Percentiles rank a stretch among this genome's conserved stretches.
phyloP scores from a whole-genome alignment of 2,797 vertebrate genomes.

The Enteromius fasciolatus region DNA sequence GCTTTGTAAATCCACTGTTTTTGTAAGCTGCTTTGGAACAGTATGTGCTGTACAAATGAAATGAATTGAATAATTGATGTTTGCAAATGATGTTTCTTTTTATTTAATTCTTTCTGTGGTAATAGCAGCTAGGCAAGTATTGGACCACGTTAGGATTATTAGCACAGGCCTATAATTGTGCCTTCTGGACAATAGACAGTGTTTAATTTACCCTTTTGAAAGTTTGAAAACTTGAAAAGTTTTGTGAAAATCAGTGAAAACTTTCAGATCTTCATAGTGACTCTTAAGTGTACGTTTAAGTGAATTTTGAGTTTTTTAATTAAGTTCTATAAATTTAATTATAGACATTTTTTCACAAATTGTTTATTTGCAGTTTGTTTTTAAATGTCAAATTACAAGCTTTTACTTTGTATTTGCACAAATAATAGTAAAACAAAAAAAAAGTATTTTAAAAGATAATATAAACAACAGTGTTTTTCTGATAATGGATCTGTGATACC shows the following conservation, averaged over 20 bases:
- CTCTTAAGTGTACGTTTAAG: not conserved
- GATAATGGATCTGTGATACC: not conserved
- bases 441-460: not conserved
- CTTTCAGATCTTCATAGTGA: not conserved
- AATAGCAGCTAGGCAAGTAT: not conserved
- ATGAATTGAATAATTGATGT: conserved; percentile 1
- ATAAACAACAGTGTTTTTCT: not conserved
- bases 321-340: no score
- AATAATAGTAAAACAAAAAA: not conserved
- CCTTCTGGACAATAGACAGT: not conserved
- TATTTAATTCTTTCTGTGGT: not conserved
- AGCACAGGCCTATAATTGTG: not conserved
- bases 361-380: not conserved
- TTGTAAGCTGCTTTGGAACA: not conserved
- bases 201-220: conserved; percentile 1
- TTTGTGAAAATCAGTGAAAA: not conserved
- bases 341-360: not conserved
- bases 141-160: not conserved
- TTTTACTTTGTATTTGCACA: not conserved
- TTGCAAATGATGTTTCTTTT: conserved; percentile 3
- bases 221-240: not conserved
- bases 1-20: conserved; percentile 4
- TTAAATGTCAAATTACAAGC: not conserved
- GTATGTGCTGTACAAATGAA: conserved; percentile 15
- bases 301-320: not conserved